Percentiles rank a stretch among this genome's conserved stretches.
phyloP scores from a whole-genome alignment of 2,113 vertebrate genomes.

The Pseudopodoces humilis region DNA sequence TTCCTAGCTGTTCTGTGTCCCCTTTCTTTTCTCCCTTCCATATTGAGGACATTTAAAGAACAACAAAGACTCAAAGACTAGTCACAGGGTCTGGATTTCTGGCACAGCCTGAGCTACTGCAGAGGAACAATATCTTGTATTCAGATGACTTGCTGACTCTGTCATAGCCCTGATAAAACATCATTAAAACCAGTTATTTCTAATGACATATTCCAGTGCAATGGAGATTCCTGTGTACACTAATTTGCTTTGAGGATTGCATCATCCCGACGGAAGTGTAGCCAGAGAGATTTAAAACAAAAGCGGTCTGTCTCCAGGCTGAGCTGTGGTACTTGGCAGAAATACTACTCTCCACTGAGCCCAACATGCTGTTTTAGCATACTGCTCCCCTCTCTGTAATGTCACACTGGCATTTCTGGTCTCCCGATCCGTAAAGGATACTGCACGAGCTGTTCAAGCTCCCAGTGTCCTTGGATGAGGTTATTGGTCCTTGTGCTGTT shows the following conservation, averaged over 20 bases:
- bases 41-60: neutral
- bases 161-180: slow-evolving; percentile 27
- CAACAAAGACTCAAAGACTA: neutral
- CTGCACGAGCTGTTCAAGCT: slow-evolving; percentile 1
- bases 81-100: neutral
- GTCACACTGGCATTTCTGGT: slow-evolving; percentile 42
- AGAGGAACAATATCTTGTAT: slow-evolving; percentile 17
- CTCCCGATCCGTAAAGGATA: neutral
- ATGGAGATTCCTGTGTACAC: slow-evolving; percentile 33
- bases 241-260: slow-evolving; percentile 61
- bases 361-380: slow-evolving; percentile 30
- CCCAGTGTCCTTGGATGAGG: slow-evolving; percentile 10
- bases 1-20: neutral
- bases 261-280: slow-evolving; percentile 26
- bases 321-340: slow-evolving; percentile 50
- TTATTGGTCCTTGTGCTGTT: neutral
- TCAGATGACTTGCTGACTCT: neutral
- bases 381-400: slow-evolving; percentile 10
- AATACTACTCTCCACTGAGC: neutral
- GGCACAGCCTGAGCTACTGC: neutral
- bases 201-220: slow-evolving; percentile 10
- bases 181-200: slow-evolving; percentile 53
- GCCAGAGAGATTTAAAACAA: slow-evolving; percentile 64
- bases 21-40: neutral
- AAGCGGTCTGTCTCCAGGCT: slow-evolving; percentile 56